These are phyloP conservation scores for Hylaea fasciaria DNA, from an alignment of 2,888 invertebrate species.

Conservation along the genomic window DNA sequence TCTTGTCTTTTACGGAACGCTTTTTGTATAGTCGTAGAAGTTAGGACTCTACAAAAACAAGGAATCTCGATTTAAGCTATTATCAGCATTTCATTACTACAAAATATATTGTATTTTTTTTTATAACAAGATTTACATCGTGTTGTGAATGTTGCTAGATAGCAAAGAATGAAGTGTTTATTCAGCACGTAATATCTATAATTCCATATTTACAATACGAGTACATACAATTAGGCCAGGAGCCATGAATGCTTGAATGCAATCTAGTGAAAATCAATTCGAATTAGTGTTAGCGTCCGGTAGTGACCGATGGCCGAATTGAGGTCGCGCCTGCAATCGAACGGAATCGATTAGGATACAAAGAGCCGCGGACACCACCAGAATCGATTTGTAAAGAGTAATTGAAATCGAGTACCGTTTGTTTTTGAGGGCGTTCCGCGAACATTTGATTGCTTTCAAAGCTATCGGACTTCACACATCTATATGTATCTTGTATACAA, in stretches of 20 bases:
- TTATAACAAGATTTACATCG: no score
- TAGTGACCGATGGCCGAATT: slow-evolving; percentile 35
- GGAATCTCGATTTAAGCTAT: no score
- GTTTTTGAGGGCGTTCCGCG: slow-evolving; percentile 7
- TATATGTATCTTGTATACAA: neutral
- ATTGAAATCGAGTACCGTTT: slow-evolving; percentile 37
- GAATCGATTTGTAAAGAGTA: slow-evolving; percentile 32
- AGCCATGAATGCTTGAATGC: slow-evolving; percentile 28
- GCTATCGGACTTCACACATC: neutral
- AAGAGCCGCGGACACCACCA: slow-evolving; percentile 24
- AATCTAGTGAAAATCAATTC: slow-evolving; percentile 32
- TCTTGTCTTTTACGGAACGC: no score
- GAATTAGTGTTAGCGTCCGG: slow-evolving; percentile 32
- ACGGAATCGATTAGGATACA: slow-evolving; percentile 37
- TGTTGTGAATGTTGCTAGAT: no score
- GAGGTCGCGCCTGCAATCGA: slow-evolving; percentile 36
- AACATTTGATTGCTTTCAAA: neutral
- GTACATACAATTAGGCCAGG: no score
- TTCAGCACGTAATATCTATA: no score
- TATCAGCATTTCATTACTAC: no score
- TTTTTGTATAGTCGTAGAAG: neutral
- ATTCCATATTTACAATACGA: no score
- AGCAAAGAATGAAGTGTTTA: no score
- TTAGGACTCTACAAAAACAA: no score
- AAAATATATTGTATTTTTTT: no score